Conservation (phyloP, 2,888 invertebrate genomes). For the Tuta absoluta region DNA sequence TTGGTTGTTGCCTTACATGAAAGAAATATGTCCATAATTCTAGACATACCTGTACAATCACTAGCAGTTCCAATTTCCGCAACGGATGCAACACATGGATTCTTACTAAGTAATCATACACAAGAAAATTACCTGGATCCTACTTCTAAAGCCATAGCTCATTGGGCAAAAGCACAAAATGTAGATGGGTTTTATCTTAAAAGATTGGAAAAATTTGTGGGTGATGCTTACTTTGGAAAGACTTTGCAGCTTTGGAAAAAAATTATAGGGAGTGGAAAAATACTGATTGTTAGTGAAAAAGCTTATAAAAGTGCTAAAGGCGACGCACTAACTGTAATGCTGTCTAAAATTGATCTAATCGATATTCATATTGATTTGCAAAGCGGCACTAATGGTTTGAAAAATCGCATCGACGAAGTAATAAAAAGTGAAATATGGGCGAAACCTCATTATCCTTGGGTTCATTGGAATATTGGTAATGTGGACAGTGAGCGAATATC, state of each 20-base stretch:
- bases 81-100: conserved; percentile 50
- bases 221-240: conserved; percentile 80
- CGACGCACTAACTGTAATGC: conserved; percentile 80
- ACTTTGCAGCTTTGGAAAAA: conserved; percentile 86
- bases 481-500: conserved; percentile 83
- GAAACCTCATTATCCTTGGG: conserved; percentile 86
- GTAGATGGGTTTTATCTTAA: conserved; percentile 95
- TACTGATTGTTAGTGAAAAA: conserved; percentile 84
- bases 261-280: conserved; percentile 82
- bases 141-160: conserved; percentile 63
- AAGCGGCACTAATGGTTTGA: conserved; percentile 81
- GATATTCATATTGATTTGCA: conserved; percentile 84
- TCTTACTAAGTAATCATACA: conserved; percentile 73
- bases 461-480: conserved; percentile 89
- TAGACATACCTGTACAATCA: conserved; percentile 87
- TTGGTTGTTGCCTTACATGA: conserved; percentile 84
- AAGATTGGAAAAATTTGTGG: conserved; percentile 85
- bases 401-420: conserved; percentile 80
- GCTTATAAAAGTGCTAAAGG: conserved; percentile 72
- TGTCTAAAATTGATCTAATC: conserved; percentile 85
- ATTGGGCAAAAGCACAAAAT: conserved; percentile 82
- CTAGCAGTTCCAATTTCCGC: conserved; percentile 47
- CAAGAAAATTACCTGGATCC: conserved; percentile 53
- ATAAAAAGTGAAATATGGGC: conserved; percentile 82
- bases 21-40: conserved; percentile 87